Base-by-base conservation (phyloP, 2,797 vertebrate species). In the Alectoris magna region DNA sequence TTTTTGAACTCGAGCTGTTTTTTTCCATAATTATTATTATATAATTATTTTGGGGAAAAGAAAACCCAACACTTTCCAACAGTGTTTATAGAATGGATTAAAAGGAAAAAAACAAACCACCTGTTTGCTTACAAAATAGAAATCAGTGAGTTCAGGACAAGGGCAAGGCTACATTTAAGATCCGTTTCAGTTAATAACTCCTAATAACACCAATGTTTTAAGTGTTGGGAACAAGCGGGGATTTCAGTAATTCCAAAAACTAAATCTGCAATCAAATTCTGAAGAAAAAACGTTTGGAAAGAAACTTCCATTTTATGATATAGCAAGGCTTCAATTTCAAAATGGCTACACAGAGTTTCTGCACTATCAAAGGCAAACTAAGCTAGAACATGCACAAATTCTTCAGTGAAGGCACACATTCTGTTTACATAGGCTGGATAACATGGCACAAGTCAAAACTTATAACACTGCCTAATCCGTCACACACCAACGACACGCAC, bases 321-420 rank as follows among this genome's bases (percentile, higher is more conserved):
- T 0, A 95, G 92, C 96, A 96, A 91, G 87, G 93, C 63, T 91
- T 93, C 68, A 18, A 77, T 93, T 95, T 92, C 58, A 44, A 94
- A 96, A 78, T 92, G 95, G 95, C 97, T 98, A 97, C 94, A 96
- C 72, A 97, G 97, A 97, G 51, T 95, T 97, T 91, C 93, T 84
- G 97, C 91, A 96, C 98, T 98, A 98, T 97, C 95, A 97, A 92
- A 97, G 92, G 96, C 92, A 97, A 97, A 95, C 98, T 98, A 98
- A 75, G 96, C 96, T 98, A 98, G 98, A 97, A 62, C 82, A 94
- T 72, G 92, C 93, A 97, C 95, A 95, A 95, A 91, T 93, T 93
- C 95, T 74, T 98, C 95, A 94, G 91, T 49, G 87, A 78, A 91
- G 92, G 93, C 24, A 44, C 85, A 74, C 27, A 26, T 21, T 69